Evolutionary conservation across 2,888 invertebrate species (phyloP).

Genomic region (Eurois occulta): DNA sequence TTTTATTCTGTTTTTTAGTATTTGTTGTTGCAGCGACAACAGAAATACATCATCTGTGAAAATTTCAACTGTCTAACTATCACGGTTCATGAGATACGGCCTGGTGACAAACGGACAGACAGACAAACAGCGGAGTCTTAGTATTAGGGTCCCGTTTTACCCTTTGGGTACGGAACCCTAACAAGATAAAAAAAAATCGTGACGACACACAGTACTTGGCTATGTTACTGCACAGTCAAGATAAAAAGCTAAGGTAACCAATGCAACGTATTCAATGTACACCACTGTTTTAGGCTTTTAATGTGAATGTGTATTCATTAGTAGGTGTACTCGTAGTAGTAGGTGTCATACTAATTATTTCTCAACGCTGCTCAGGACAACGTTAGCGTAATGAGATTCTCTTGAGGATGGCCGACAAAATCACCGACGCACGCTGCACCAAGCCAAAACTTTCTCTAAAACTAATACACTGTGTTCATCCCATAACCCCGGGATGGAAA

Average conservation of each 20-base stretch:
- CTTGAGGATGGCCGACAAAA: conserved; percentile 50
- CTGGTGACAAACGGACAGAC: no score
- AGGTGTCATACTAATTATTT: conserved; percentile 68
- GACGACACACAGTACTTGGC: not conserved
- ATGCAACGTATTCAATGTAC: not conserved
- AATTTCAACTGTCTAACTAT: no score
- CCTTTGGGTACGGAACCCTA: no score
- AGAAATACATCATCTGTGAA: no score
- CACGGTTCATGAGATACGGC: no score
- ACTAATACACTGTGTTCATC: conserved; percentile 37
- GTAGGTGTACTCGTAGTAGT: no score
- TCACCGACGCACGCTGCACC: conserved; percentile 28
- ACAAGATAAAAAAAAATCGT: not conserved
- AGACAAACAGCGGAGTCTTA: no score
- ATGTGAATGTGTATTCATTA: conserved; percentile 56
- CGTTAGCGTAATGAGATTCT: conserved; percentile 69
- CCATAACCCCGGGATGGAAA: conserved; percentile 6
- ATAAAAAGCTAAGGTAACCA: not conserved
- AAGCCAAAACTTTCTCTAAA: conserved; percentile 35
- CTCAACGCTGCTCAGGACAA: conserved; percentile 64
- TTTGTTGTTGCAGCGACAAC: no score
- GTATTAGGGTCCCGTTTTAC: no score
- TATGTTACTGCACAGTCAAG: not conserved
- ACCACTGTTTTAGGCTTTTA: conserved; percentile 6
- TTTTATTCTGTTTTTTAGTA: no score